phyloP scores from a whole-genome alignment of 2,797 vertebrate species.

The Trachurus trachurus region DNA sequence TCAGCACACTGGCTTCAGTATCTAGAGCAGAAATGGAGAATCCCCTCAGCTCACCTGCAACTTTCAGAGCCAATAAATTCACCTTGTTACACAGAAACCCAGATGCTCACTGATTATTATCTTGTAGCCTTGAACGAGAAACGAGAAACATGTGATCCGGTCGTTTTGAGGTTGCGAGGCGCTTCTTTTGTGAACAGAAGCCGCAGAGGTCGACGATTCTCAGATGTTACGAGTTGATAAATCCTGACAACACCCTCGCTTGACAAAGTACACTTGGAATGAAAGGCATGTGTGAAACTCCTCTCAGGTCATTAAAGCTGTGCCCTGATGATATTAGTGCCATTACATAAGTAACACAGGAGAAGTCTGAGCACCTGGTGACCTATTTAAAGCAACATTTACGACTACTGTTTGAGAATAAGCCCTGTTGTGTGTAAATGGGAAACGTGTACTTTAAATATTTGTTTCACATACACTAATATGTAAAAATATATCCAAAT shows the following conservation, averaged over 20 bases:
- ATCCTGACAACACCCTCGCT: not conserved
- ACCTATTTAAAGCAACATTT: conserved; percentile 36
- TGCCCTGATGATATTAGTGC: conserved; percentile 16
- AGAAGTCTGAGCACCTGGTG: conserved; percentile 23
- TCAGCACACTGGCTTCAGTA: conserved; percentile 11
- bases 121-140: not conserved
- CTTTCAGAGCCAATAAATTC: not conserved
- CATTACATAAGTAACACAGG: conserved; percentile 5
- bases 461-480: not conserved
- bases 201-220: not conserved
- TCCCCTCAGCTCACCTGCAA: not conserved
- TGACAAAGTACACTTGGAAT: conserved; percentile 15
- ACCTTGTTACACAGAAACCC: not conserved
- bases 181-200: not conserved
- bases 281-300: conserved; percentile 25
- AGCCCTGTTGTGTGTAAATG: not conserved
- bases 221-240: not conserved
- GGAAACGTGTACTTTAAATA: not conserved
- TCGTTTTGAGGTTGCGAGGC: not conserved
- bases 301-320: conserved; percentile 38
- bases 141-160: too few relatives aligned
- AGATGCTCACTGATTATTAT: not conserved
- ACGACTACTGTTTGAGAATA: not conserved
- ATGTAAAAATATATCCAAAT: not conserved
- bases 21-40: conserved; percentile 27